Percentiles rank a stretch among this genome's conserved stretches.
These are phyloP conservation scores for Phyllotis vaccarum DNA, from an alignment of 2,797 vertebrate species.

Conservation along the genomic window DNA sequence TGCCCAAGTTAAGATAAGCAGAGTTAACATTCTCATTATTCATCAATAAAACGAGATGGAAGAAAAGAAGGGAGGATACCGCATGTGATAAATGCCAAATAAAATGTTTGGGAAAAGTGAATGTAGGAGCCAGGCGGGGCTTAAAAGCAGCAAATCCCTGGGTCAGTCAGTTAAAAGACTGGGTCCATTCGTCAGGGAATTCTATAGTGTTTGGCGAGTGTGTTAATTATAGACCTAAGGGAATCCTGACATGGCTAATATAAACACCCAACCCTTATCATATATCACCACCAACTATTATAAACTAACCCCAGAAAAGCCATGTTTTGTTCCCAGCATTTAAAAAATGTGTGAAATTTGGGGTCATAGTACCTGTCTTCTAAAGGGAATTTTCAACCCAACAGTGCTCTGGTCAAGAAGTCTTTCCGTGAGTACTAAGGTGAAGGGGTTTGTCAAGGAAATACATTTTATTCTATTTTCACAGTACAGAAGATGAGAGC, in stretches of 20 bases:
- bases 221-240: constrained; percentile 79
- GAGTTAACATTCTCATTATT: constrained; percentile 82
- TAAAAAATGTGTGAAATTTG: constrained; percentile 78
- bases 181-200: constrained; percentile 76
- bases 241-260: constrained; percentile 79
- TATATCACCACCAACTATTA: constrained; percentile 82
- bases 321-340: constrained; percentile 46
- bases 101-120: constrained; percentile 83
- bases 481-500: not conserved
- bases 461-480: not conserved
- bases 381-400: constrained; percentile 72
- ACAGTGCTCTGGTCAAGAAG: not conserved
- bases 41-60: constrained; percentile 82
- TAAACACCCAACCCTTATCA: constrained; percentile 79
- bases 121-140: constrained; percentile 70
- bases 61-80: constrained; percentile 72
- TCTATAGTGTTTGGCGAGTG: constrained; percentile 72
- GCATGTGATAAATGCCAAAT: constrained; percentile 82
- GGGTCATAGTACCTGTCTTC: constrained; percentile 80
- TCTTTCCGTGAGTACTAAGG: constrained; percentile 56
- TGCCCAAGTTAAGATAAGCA: constrained; percentile 83
- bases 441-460: constrained; percentile 56
- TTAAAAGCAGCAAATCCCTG: constrained; percentile 71
- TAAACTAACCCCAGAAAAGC: constrained; percentile 74
- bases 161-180: constrained; percentile 82